A percentile compares a stretch with the other conserved stretches of the same genome.
Conservation (phyloP, 2,888 invertebrate genomes). For the Apamea sordens region DNA sequence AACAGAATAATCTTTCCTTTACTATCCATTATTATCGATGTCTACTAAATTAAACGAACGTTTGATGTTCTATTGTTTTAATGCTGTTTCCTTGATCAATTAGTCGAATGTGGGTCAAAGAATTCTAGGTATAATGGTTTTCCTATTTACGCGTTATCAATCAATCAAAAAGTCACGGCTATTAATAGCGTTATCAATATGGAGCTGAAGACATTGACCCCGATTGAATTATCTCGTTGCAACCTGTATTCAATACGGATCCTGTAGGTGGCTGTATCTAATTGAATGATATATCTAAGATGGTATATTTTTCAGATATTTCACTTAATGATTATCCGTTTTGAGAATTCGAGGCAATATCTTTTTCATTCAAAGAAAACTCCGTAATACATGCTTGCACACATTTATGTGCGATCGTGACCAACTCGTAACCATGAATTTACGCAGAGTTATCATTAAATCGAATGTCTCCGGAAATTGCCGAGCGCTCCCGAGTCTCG, state of each 20-base stretch:
- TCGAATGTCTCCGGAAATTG: constrained; percentile 40
- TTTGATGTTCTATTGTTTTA: constrained; percentile 43
- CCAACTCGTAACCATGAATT: constrained; percentile 18
- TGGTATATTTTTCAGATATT: not conserved
- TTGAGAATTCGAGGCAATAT: not conserved
- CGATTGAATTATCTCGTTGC: constrained; percentile 50
- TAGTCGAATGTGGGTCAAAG: constrained; percentile 45
- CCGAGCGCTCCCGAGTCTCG: constrained; percentile 38
- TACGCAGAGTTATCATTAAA: constrained; percentile 14
- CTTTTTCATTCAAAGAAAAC: not conserved
- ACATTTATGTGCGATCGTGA: constrained; percentile 3
- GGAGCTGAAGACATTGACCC: constrained; percentile 59
- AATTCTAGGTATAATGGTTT: constrained; percentile 37
- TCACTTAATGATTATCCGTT: not conserved
- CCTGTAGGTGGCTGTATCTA: constrained; percentile 18
- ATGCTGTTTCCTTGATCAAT: constrained; percentile 7
- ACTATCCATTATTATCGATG: constrained; percentile 3
- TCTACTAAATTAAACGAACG: not conserved
- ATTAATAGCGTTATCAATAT: constrained; percentile 54
- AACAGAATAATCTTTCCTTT: not conserved
- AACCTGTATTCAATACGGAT: constrained; percentile 34
- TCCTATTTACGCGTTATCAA: constrained; percentile 38
- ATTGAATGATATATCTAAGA: not conserved
- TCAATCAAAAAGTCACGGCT: constrained; percentile 47
- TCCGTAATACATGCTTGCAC: constrained; percentile 5